phyloP scores from a whole-genome alignment of 2,797 vertebrate genomes.

The Sandelia bainsii region DNA sequence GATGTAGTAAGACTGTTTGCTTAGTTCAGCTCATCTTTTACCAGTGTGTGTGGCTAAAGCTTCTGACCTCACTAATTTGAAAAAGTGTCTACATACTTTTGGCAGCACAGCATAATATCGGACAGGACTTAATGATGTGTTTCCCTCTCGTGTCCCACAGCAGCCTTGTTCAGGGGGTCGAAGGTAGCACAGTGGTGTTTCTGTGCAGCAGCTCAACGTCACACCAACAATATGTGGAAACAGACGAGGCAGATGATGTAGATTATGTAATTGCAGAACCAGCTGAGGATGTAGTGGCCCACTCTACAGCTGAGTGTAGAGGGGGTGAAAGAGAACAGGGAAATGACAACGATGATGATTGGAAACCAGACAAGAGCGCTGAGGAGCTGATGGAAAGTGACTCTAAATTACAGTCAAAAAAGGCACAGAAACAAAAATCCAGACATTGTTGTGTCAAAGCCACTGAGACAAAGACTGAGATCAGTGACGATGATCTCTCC shows the following conservation, averaged over 20 bases:
- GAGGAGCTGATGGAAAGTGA: background rate
- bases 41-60: no score
- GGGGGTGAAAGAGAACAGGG: background rate
- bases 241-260: background rate
- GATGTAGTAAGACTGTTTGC: no score
- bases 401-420: background rate
- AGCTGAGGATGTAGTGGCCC: background rate
- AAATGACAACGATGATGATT: background rate
- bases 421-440: background rate
- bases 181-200: background rate
- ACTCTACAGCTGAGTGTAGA: slow-evolving; percentile 1
- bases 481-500: background rate
- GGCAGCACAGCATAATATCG: background rate
- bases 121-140: background rate
- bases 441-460: background rate
- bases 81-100: background rate
- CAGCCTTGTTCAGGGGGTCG: background rate
- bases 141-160: background rate
- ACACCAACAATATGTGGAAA: slow-evolving; percentile 2
- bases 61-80: no score
- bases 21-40: no score
- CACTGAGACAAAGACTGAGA: background rate
- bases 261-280: background rate
- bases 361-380: slow-evolving; percentile 12
- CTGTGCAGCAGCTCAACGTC: background rate